Evolutionary conservation across 2,888 invertebrate genomes (phyloP), one percentile per base, ranked within the genome.

Genomic region (Syrista parreyssii): DNA sequence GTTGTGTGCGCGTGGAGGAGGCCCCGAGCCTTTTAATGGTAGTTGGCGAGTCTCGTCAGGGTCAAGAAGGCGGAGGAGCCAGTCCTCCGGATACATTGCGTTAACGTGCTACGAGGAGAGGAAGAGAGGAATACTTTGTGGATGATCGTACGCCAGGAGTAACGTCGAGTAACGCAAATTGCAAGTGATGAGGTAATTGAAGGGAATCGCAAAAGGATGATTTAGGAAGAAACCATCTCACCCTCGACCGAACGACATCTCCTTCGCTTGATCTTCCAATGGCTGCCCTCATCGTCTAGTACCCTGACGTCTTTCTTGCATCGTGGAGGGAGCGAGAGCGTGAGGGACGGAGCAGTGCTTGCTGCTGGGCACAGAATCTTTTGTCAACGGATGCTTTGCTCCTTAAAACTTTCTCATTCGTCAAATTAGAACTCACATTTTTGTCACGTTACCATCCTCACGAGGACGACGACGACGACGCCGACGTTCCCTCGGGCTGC

Each of bases 361-460:
- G 6, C 40, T 40, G 15, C 15, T 40, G 15, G 40, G 40, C 40
- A 40, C 15, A 1, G 40, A 40, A 40, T 40, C 40, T 15, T 40
- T 40, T 40, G 40, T 40, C 40, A 15, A 40, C 40, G 40, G 40
- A 40, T 40, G 40, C 40, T 68, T 78, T 71, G 78, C 73, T 82
- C 77, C 79, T 68, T 75, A 85, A 88, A 89, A 88, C 86, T 89
- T 89, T 86, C 86, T 89, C 88, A 88, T 88, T 89, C 88, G 88
- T 87, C 89, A 88, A 89, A 89, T 88, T 86, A 86, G 86, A 88
- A 88, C 85, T 86, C 84, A 85, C 84, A 84, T 87, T 87, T 87
- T 86, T 85, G 82, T 80, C 84, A 83, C 81, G 83, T 15, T 40
- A 40, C 15, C 1, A 40, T 40, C 15, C 15, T 40, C 40, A 40